These are phyloP conservation scores for Epizoanthus illoricatus DNA, from an alignment of 92 coral and sea anemone genomes.

Conservation along the genomic window DNA sequence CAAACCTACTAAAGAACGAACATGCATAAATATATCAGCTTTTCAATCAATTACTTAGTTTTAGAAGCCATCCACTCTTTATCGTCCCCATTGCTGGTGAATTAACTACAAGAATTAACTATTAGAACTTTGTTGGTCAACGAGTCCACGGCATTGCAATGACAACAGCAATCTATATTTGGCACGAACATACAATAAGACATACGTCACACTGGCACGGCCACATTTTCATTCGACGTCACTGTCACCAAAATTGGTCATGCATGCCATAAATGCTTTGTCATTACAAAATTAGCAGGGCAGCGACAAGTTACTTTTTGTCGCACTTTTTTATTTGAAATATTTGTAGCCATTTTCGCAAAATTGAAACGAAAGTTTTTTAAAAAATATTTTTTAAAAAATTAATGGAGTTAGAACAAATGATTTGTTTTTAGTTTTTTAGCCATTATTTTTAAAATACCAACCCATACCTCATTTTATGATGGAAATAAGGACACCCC, in stretches of 20 bases:
- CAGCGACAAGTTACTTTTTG: too few relatives aligned
- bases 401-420: too few relatives aligned
- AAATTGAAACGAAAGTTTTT: too few relatives aligned
- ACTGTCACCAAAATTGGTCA: not conserved
- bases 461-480: too few relatives aligned
- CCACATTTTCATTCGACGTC: not conserved
- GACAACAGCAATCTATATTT: constrained; percentile 27
- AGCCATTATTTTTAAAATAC: too few relatives aligned
- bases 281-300: too few relatives aligned
- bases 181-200: constrained; percentile 15
- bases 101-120: not conserved
- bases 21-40: not conserved
- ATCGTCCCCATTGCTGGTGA: constrained; percentile 73
- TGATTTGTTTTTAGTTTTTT: too few relatives aligned
- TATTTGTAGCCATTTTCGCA: too few relatives aligned
- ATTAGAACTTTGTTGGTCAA: not conserved
- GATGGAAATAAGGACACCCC: too few relatives aligned
- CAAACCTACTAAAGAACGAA: not conserved
- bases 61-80: constrained; percentile 88
- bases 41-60: constrained; percentile 68
- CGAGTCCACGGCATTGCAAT: constrained; percentile 9
- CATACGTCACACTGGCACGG: constrained; percentile 17
- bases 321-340: too few relatives aligned
- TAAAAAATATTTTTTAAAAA: too few relatives aligned
- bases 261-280: too few relatives aligned